Base-by-base conservation (phyloP, 2,113 vertebrate genomes). In the Siniperca knerii region DNA sequence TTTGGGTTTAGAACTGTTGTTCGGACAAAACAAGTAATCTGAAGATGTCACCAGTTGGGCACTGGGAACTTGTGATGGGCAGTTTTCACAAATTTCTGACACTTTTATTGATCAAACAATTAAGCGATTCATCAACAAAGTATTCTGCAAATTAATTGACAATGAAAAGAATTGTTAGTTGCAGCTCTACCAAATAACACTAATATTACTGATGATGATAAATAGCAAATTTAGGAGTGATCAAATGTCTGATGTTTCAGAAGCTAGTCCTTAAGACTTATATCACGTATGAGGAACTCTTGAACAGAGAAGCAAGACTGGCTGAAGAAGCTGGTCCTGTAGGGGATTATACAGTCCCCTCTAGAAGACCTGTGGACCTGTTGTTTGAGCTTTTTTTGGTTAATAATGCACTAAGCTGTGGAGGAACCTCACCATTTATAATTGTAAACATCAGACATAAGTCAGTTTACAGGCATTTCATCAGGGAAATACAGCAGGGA, bases 371-470 rank as follows among this genome's bases (percentile, higher is more conserved):
- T 68, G 33, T 23, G 20, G 33, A 23, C 33, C 33, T 40, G 11
- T 58, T 74, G 9, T 35, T 70, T 50, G 29, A 52, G 25, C 44
- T 69, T 69, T 15, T 29, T 11, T 9, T 46, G 44, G 44, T 46
- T 46, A n/a, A 21, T 37, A 37, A 57, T 44, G 37, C 54, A 58
- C 13, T 4, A 29, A 13, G 12, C n/a, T 23, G 10, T 9, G 13
- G 37, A 13, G 23, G 54, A 73, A 74, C 21, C 54, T 40, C 29
- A 21, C 8, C 33, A 77, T 77, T 54, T 66, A 66, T 66, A 42
- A 65, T 54, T 33, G 33, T 12, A 9, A 25, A 15, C n/a, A 67
- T 25, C 23, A 44, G 37, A 4, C 35, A 42, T 23, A 6, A 4
- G 3, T 60, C 23, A 37, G 25, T 79, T 48, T 60, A 20, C 13